Evolutionary conservation across 2,797 vertebrate genomes (phyloP).

Genomic region (Kryptolebias ocellatus): DNA sequence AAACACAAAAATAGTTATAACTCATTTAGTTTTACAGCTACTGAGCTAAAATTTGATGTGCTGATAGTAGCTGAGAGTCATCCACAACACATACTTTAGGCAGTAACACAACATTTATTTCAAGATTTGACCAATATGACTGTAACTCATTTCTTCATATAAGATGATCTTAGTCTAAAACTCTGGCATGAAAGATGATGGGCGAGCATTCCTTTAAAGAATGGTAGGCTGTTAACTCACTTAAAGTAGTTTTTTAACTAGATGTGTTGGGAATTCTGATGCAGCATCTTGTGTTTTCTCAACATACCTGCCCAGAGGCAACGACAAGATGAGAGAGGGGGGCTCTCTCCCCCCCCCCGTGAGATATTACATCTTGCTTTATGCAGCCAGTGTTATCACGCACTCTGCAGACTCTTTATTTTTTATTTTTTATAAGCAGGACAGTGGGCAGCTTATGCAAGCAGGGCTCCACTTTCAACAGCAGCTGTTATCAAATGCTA

Average conservation of each 20-base stretch:
- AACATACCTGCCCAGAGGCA: constrained; percentile 23
- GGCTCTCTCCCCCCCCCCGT: constrained; percentile 21
- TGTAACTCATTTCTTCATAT: too few relatives aligned
- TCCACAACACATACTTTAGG: too few relatives aligned
- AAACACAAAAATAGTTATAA: too few relatives aligned
- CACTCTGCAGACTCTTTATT: constrained; percentile 10
- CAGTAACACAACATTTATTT: too few relatives aligned
- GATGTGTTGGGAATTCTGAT: constrained; percentile 4
- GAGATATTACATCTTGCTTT: constrained; percentile 19
- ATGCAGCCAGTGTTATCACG: background rate
- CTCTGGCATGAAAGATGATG: too few relatives aligned
- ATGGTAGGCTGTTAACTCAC: too few relatives aligned
- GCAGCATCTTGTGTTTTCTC: constrained; percentile 16
- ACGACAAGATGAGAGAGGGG: constrained; percentile 27
- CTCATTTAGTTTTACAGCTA: too few relatives aligned
- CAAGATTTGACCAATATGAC: too few relatives aligned
- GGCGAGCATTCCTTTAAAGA: too few relatives aligned
- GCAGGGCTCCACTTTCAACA: constrained; percentile 48
- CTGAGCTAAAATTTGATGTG: too few relatives aligned
- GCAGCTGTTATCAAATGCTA: constrained; percentile 56
- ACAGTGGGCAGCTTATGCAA: constrained; percentile 52
- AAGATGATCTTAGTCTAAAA: too few relatives aligned
- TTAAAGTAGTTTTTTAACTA: background rate
- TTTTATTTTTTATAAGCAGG: constrained; percentile 16
- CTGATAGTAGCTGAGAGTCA: too few relatives aligned